phyloP scores from a whole-genome alignment of 1,140 invertebrate species.

The Cotesia chilonis region DNA sequence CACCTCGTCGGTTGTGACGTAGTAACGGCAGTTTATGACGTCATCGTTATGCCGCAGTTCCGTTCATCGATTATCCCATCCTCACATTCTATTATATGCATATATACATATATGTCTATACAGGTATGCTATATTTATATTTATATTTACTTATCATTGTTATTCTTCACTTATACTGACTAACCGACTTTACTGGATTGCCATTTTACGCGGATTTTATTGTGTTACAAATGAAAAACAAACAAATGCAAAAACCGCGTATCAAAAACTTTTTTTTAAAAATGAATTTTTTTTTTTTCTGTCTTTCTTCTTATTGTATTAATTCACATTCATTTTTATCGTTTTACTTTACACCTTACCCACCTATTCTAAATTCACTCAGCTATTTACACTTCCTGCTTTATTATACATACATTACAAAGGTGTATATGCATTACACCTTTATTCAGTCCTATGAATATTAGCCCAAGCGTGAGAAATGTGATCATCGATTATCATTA shows the following conservation, averaged over 20 bases:
- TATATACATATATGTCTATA: not conserved
- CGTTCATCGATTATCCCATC: constrained; percentile 58
- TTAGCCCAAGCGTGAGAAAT: constrained; percentile 1
- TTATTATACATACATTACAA: not conserved
- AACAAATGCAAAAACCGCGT: not conserved
- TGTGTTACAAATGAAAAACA: not conserved
- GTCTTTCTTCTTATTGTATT: not conserved
- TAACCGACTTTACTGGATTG: too few relatives aligned
- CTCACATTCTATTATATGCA: not conserved
- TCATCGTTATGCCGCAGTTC: constrained; percentile 64
- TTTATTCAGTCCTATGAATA: constrained; percentile 7
- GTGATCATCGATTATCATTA: constrained; percentile 25
- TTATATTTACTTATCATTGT: not conserved
- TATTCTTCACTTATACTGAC: not conserved
- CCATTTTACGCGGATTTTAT: not conserved
- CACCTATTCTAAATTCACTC: not conserved
- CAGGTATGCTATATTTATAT: not conserved
- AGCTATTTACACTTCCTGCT: constrained; percentile 16
- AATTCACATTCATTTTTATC: constrained; percentile 2
- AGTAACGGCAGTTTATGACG: constrained; percentile 60
- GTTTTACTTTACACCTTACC: not conserved
- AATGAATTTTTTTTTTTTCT: not conserved
- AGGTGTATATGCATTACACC: not conserved
- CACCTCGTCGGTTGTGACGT: constrained; percentile 49
- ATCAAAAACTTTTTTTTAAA: too few relatives aligned